A percentile compares a stretch with the other conserved stretches of the same genome.
Conservation (phyloP, 2,888 invertebrate genomes). For the Chloroclysta siterata region DNA sequence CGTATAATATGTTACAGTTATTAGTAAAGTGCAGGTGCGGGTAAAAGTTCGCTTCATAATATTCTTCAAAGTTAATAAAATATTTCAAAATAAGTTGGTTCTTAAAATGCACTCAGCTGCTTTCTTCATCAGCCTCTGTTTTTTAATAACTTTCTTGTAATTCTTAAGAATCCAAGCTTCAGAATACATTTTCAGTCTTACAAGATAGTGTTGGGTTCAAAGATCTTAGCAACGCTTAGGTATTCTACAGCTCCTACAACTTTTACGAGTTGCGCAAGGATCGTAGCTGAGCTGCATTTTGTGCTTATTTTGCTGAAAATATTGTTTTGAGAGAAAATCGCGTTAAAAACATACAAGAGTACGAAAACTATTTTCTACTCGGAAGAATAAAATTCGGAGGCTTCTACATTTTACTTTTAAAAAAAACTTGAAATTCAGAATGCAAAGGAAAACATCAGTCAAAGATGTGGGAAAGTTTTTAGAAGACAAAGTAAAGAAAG, state of each 20-base stretch:
- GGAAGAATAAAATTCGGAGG: too few relatives aligned
- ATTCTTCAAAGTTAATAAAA: background rate
- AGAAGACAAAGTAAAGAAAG: too few relatives aligned
- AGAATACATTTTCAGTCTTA: constrained; percentile 6
- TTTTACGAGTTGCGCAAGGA: constrained; percentile 22
- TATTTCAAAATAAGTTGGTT: background rate
- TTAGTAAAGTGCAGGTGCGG: background rate
- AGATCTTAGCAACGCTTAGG: constrained; percentile 16
- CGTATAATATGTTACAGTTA: too few relatives aligned
- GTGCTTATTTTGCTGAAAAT: constrained; percentile 12
- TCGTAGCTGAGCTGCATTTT: constrained; percentile 16
- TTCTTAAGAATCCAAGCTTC: constrained; percentile 1
- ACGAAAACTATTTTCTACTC: too few relatives aligned
- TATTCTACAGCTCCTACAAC: constrained; percentile 20
- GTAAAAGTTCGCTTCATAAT: background rate
- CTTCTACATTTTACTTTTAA: too few relatives aligned
- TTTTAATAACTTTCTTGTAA: background rate
- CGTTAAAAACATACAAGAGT: background rate
- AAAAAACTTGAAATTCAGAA: too few relatives aligned
- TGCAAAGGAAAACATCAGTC: too few relatives aligned
- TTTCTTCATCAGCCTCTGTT: constrained; percentile 1
- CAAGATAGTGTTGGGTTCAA: constrained; percentile 13
- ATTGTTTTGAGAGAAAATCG: background rate
- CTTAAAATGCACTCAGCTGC: background rate
- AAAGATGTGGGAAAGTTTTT: too few relatives aligned